Evolutionary conservation across 2,888 invertebrate genomes (phyloP), one percentile per base, ranked within the genome.

Genomic region (Pollenia labialis): DNA sequence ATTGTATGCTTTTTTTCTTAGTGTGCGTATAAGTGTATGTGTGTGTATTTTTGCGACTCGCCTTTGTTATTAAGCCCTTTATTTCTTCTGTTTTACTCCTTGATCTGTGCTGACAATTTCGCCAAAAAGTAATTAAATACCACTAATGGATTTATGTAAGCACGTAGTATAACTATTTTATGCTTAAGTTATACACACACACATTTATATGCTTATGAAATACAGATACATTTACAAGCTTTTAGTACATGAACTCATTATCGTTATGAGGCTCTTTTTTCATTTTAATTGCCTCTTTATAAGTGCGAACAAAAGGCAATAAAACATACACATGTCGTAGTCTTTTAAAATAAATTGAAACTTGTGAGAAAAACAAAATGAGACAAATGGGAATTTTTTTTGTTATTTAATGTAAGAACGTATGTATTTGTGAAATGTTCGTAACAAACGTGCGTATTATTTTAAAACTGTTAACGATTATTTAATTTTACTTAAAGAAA

Each of bases 71-170:
- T 79, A 72, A 60, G 18, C 18, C 52, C 46, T 40, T 48, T 52
- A 44, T 84, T 60, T 74, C 23, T 60, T 74, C 23, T 68, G 42
- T 52, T 76, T 62, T 82, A 50, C 50, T 60, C 7, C 69, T 76
- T 82, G 79, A 75, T 85, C 81, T 72, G 56, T 69, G 72, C 58
- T 81, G 77, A 83, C 80, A 71, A 80, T 76, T 86, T 66, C 52
- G 60, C 71, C 64, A 62, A 85, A 80, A 83, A 48, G 75, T 81
- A 86, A 86, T 86, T 86, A 86, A 86, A 86, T 81, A 75, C 66
- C 76, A 68, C 81, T 84, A 84, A 87, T 80, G 84, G 75, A 66
- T 83, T 62, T 79, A 80, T 76, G 80, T 60, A 76, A 76, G 72
- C 83, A 80, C 86, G 80, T 83, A 79, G 40, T 74, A 74, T n/a